phyloP scores from a whole-genome alignment of 1,140 invertebrate species.

The Polypedilum vanderplanki region DNA sequence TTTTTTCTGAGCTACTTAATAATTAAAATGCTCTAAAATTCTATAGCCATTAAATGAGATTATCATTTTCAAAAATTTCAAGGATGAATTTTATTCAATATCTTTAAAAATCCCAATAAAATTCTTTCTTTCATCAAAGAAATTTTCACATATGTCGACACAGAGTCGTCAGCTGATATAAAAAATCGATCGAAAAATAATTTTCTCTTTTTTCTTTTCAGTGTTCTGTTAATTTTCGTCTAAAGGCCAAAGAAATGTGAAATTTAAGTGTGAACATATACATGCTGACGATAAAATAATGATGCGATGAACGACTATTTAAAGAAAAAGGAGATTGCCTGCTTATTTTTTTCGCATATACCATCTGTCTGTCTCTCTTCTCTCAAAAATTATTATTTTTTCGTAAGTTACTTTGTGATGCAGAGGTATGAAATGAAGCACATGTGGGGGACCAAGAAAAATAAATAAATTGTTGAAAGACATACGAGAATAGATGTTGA shows the following conservation, averaged over 20 bases:
- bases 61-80: no score
- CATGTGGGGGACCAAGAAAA: not conserved
- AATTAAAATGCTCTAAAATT: no score
- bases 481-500: not conserved
- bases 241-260: no score
- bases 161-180: not conserved
- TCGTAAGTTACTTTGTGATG: not conserved
- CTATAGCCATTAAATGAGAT: no score
- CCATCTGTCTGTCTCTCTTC: not conserved
- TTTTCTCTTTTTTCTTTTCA: not conserved
- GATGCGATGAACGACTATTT: not conserved
- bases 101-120: no score
- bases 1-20: no score
- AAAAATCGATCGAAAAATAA: slow-evolving; percentile 5
- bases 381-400: not conserved
- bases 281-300: not conserved
- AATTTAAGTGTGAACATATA: not conserved
- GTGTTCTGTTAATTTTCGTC: no score
- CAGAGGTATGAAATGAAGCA: not conserved
- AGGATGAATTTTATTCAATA: no score
- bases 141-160: not conserved
- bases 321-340: not conserved
- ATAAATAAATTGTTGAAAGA: not conserved
- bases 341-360: slow-evolving; percentile 6
- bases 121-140: not conserved